Evolutionary conservation across 1,140 invertebrate genomes (phyloP), one percentile per base, ranked within the genome.

Genomic region (Lordiphosa clarofinis): DNA sequence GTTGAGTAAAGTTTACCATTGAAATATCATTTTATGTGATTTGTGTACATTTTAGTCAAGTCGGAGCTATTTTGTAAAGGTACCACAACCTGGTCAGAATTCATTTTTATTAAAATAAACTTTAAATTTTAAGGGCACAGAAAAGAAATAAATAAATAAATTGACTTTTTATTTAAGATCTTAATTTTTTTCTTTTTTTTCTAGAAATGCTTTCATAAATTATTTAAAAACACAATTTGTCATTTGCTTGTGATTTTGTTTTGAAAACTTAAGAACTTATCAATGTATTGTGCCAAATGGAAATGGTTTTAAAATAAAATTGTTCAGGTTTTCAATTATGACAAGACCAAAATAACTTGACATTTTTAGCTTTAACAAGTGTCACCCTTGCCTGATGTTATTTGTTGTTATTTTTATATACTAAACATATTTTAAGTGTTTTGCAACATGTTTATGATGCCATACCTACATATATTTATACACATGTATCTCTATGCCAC

Each of bases 401-500:
- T n/a, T n/a, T n/a, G 11, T 7, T 48, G 15, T 48, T 35, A 12
- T n/a, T 33, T 28, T 40, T 24, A 56, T 38, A 44, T 43, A 37
- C 43, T 37, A 40, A 59, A 74, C 40, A 64, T 73, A 54, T 62
- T 64, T 74, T 59, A 67, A 72, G 71, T 81, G 75, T 81, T 81
- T 79, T 67, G 75, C 75, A 82, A 71, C 61, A 63, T 82, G 67
- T 81, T 82, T 79, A 81, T 67, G 73, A 71, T 64, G 69, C 42
- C 28, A 46, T 54, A 73, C 54, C 50, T 39, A 60, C 39, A 58
- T 11, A 55, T 12, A 42, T 2, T n/a, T n/a, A n/a, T n/a, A 11
- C 8, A 28, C 7, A 28, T 24, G 21, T 24, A 5, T 24, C 21
- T 24, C 21, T 24, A 24, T 7, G 48, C 42, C 35, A 64, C 42